phyloP scores from a whole-genome alignment of 2,797 vertebrate genomes.

The Acridotheres tristis region DNA sequence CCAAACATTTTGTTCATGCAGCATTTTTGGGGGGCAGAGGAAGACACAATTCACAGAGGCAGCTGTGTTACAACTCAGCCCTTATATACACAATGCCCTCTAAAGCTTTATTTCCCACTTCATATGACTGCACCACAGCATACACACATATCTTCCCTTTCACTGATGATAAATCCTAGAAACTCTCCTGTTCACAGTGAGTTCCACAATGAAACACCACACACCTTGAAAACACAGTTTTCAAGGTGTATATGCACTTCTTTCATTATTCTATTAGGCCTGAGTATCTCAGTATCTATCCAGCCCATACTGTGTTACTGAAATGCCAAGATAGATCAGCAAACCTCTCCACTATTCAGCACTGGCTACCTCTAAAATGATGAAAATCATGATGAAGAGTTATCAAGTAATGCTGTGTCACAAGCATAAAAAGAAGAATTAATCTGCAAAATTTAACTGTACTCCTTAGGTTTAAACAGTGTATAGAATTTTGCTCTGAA shows the following conservation, averaged over 20 bases:
- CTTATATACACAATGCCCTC: background rate
- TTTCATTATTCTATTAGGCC: background rate
- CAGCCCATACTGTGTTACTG: background rate
- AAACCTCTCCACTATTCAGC: background rate
- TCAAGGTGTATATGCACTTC: background rate
- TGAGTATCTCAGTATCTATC: background rate
- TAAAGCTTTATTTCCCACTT: background rate
- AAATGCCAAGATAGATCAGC: background rate
- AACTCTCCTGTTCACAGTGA: background rate
- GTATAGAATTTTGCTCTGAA: background rate
- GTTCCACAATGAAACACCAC: background rate
- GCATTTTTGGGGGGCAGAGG: background rate
- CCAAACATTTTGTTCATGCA: background rate
- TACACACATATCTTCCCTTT: background rate
- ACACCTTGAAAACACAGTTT: background rate
- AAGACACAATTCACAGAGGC: background rate
- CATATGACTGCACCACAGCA: background rate
- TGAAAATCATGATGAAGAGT: background rate
- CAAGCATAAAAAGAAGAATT: background rate
- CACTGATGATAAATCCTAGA: background rate
- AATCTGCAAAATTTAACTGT: background rate
- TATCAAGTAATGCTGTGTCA: background rate
- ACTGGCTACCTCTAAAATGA: background rate
- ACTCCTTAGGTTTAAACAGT: background rate
- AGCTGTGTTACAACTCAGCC: background rate